A percentile compares a stretch with the other conserved stretches of the same genome.
phyloP scores from a whole-genome alignment of 1,140 invertebrate species.

The Trypoxylus dichotomus region DNA sequence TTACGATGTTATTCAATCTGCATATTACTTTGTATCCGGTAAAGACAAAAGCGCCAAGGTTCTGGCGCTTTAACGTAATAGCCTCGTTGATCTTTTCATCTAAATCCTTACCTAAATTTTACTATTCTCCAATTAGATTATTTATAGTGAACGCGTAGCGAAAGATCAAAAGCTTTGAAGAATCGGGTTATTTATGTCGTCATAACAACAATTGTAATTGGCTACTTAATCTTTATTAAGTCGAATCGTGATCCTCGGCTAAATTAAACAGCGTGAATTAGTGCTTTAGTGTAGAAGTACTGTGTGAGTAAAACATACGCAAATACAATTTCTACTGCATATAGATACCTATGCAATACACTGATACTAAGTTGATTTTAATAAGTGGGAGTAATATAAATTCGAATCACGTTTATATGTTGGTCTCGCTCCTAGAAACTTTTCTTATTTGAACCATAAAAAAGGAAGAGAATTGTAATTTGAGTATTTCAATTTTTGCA shows the following conservation, averaged over 20 bases:
- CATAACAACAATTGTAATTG: slow-evolving; percentile 23
- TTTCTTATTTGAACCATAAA: no score
- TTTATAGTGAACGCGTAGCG: background rate
- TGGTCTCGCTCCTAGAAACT: no score
- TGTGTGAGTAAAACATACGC: no score
- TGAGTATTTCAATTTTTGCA: no score
- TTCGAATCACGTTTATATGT: no score
- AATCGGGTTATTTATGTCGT: background rate
- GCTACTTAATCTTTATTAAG: slow-evolving; percentile 12
- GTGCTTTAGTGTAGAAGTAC: background rate
- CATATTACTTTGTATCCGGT: background rate
- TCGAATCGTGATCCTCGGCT: background rate
- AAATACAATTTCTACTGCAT: no score
- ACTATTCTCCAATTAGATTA: slow-evolving; percentile 12
- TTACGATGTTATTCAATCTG: no score
- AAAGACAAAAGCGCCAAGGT: background rate
- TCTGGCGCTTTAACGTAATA: background rate
- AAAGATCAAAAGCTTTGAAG: background rate
- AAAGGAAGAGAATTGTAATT: no score
- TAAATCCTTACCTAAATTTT: background rate
- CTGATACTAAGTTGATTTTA: no score
- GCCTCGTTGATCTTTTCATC: background rate
- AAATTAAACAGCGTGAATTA: slow-evolving; percentile 8
- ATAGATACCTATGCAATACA: no score
- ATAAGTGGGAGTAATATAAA: no score